phyloP scores from a whole-genome alignment of 2,888 invertebrate species.

The Cryptosula pallasiana region DNA sequence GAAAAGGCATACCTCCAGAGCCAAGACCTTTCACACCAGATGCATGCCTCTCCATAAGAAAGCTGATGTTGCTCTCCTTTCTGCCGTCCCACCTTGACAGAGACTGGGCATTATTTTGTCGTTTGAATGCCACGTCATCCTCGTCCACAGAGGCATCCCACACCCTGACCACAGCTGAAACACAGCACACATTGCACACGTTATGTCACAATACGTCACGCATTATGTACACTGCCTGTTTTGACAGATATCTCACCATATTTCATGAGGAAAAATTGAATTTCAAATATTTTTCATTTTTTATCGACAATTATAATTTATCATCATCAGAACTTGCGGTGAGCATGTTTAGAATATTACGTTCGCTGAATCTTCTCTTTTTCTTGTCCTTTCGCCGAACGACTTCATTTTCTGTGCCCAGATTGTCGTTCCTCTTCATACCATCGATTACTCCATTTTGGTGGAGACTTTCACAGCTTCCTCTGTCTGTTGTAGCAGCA shows the following conservation, averaged over 20 bases:
- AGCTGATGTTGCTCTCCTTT: slow-evolving; percentile 16
- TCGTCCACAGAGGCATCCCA: neutral
- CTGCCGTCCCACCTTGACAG: slow-evolving; percentile 1
- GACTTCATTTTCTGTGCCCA: neutral
- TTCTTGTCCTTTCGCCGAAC: neutral
- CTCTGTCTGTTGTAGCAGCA: neutral
- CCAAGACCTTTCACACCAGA: neutral
- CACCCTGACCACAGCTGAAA: slow-evolving; percentile 16
- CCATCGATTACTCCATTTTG: neutral
- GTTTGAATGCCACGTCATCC: neutral
- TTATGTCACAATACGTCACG: too few species aligned
- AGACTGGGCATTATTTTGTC: neutral
- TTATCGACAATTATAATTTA: too few species aligned
- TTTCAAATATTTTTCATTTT: too few species aligned
- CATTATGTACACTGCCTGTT: too few species aligned
- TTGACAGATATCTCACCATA: too few species aligned
- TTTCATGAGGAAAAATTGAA: too few species aligned
- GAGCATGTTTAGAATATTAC: too few species aligned
- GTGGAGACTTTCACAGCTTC: neutral
- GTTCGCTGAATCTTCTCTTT: slow-evolving; percentile 8
- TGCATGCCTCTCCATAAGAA: slow-evolving; percentile 9
- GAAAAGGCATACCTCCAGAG: neutral
- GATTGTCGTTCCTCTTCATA: neutral
- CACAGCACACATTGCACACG: too few species aligned
- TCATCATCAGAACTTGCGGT: too few species aligned